Percentiles rank a stretch among this genome's conserved stretches.
phyloP scores from a whole-genome alignment of 2,888 invertebrate genomes.

The Phyllotreta cruciferae region DNA sequence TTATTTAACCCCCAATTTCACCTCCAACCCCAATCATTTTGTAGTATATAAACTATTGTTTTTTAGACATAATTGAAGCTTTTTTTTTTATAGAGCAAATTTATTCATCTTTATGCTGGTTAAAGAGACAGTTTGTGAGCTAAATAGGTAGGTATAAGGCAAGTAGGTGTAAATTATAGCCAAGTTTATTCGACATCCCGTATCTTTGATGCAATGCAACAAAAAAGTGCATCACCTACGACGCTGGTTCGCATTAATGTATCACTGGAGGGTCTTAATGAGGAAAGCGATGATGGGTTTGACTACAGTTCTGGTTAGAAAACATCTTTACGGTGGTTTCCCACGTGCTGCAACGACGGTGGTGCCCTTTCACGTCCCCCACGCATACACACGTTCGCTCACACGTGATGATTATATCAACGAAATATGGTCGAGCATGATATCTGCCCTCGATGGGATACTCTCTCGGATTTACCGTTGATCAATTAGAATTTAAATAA shows the following conservation, averaged over 20 bases:
- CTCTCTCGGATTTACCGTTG: too few species aligned
- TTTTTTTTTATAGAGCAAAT: too few species aligned
- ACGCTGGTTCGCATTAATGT: slow-evolving; percentile 13
- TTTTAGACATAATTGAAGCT: too few species aligned
- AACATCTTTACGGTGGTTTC: slow-evolving; percentile 44
- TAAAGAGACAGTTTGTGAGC: too few species aligned
- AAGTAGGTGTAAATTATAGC: neutral
- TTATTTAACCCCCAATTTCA: too few species aligned
- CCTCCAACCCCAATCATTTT: too few species aligned
- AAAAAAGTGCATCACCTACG: slow-evolving; percentile 9
- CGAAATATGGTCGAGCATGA: slow-evolving; percentile 6
- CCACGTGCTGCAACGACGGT: slow-evolving; percentile 45
- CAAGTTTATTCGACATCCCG: neutral
- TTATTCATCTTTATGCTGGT: too few species aligned
- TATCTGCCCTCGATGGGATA: too few species aligned
- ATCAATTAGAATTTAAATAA: too few species aligned
- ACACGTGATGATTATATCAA: slow-evolving; percentile 34
- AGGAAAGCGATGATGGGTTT: slow-evolving; percentile 34
- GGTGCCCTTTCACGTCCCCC: slow-evolving; percentile 41
- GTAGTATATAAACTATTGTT: too few species aligned
- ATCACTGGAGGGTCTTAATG: slow-evolving; percentile 19
- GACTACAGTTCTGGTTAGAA: slow-evolving; percentile 32
- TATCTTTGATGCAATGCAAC: neutral
- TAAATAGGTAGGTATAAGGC: too few species aligned
- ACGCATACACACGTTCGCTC: neutral